Evolutionary conservation across 2,797 vertebrate species (phyloP), one percentile per base, ranked within the genome.

Genomic region (Spinus olivaceus): DNA sequence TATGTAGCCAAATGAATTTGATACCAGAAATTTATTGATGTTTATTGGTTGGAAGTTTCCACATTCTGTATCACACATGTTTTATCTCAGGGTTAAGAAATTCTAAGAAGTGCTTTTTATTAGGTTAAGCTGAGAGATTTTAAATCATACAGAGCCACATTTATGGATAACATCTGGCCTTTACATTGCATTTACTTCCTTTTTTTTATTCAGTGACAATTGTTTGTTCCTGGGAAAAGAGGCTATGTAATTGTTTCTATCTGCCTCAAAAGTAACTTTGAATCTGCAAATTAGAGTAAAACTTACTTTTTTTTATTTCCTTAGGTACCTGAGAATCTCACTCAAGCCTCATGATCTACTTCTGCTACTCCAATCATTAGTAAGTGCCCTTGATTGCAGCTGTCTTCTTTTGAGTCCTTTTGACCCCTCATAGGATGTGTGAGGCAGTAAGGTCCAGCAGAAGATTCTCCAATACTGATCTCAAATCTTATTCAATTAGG

Each of bases 61-160:
- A 37, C 77, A 47, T 86, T 91, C 51, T 84, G 49, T 88, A 83
- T 88, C 60, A 66, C 87, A 94, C 22, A 63, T 94, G 86, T 90
- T 95, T 91, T 81, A 90, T 96, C 66, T 96, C 66, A 90, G 49
- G 21, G 51, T 72, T 95, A 90, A 93, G 81, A 94, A 94, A 95
- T 82, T 91, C 59, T 81, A 69, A 93, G 81, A 83, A 96, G 39
- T 90, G 69, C 18, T 94, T 92, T 96, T 96, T 90, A 79, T 96
- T 91, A 86, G 72, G 47, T 87, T 92, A 86, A 94, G 88, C 72
- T 63, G 65, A 69, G 65, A 90, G 47, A 84, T 90, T 94, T 94
- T 72, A 92, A 94, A 94, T 94, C 63, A 73, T 94, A 78, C 77
- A 88, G 73, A 90, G 28, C 47, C 47, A 79, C 59, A 20, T 91